Evolutionary conservation across 1,140 invertebrate genomes (phyloP).

Genomic region (Lanistes nyassanus): DNA sequence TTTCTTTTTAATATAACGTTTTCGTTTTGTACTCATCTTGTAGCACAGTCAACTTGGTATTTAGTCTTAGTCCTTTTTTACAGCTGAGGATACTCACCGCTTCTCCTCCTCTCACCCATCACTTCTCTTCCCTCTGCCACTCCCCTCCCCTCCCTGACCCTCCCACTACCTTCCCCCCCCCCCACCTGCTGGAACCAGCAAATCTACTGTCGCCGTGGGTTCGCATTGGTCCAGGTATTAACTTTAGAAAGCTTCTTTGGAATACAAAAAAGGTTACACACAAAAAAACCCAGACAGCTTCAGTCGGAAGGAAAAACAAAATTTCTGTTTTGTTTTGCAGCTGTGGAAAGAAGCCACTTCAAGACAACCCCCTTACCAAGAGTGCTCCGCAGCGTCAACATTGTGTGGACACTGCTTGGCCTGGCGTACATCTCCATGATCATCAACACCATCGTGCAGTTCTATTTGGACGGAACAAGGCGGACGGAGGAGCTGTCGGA

Average conservation of each 20-base stretch:
- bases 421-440: conserved; percentile 22
- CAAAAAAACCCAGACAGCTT: too few species aligned
- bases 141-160: background rate
- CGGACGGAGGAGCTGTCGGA: background rate
- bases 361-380: background rate
- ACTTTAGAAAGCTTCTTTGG: background rate
- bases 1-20: too few species aligned
- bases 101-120: too few species aligned
- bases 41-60: too few species aligned
- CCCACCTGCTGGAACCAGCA: background rate
- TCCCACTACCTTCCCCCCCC: background rate
- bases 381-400: background rate
- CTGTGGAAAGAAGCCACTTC: background rate
- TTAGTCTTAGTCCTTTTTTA: too few species aligned
- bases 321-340: background rate
- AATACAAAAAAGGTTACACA: too few species aligned
- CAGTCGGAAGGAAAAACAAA: too few species aligned
- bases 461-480: background rate
- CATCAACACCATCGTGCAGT: conserved; percentile 17
- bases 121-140: too few species aligned
- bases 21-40: too few species aligned
- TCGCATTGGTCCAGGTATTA: background rate
- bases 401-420: conserved; percentile 8
- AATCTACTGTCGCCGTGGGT: background rate
- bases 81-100: too few species aligned